These are phyloP conservation scores for Pocillopora grandis DNA, from an alignment of 92 coral and sea anemone genomes.

Conservation along the genomic window DNA sequence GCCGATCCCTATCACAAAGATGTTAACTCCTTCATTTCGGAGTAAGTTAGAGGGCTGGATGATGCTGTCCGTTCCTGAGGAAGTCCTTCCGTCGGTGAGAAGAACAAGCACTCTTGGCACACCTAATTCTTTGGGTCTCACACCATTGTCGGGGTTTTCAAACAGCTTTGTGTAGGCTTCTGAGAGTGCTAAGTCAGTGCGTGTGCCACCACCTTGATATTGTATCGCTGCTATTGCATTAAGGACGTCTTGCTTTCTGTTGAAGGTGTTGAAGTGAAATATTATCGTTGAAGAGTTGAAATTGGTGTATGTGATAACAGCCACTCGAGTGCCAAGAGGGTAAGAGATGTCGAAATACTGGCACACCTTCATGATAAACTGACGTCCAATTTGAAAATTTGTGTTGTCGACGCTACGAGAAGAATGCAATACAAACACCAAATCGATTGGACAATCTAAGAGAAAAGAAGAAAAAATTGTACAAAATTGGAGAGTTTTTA, in stretches of 20 bases:
- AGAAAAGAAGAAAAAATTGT: neutral
- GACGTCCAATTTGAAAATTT: conserved; percentile 37
- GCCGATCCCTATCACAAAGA: conserved; percentile 69
- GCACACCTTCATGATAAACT: conserved; percentile 54
- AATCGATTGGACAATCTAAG: conserved; percentile 68
- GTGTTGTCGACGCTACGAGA: conserved; percentile 29
- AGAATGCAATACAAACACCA: conserved; percentile 58
- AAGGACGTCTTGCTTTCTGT: conserved; percentile 25
- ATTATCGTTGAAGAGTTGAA: conserved; percentile 33
- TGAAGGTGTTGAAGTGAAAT: conserved; percentile 48
- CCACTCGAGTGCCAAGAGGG: conserved; percentile 58
- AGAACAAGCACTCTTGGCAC: conserved; percentile 64
- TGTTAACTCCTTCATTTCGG: conserved; percentile 54
- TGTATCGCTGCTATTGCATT: conserved; percentile 23
- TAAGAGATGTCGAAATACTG: conserved; percentile 48
- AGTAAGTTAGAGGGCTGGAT: conserved; percentile 47
- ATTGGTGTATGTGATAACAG: conserved; percentile 56
- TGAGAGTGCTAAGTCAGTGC: conserved; percentile 58
- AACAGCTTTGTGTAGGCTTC: conserved; percentile 50
- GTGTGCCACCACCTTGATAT: conserved; percentile 43
- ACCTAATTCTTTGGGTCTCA: conserved; percentile 48
- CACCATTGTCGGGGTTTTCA: conserved; percentile 48
- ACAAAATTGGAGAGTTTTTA: too few species aligned
- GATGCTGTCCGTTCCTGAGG: conserved; percentile 38
- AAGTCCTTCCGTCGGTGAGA: conserved; percentile 65